Evolutionary conservation across 2,113 vertebrate species (phyloP).

Genomic region (Vulpes vulpes): DNA sequence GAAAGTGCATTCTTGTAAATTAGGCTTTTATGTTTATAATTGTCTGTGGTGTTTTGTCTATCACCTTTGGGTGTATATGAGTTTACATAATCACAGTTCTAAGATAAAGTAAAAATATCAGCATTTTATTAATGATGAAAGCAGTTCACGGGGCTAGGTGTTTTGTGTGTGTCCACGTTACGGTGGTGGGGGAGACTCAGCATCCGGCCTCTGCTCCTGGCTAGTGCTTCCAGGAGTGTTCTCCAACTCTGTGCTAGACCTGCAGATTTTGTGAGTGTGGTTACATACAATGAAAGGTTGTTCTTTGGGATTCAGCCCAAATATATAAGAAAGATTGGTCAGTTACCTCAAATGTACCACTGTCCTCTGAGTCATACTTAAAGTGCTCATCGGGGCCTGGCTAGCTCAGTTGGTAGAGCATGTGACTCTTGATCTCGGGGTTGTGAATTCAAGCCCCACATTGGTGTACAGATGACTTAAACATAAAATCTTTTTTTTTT

Average conservation of each 20-base stretch:
- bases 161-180: fast-evolving
- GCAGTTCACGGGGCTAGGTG: fast-evolving
- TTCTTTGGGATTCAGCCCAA: too few relatives aligned
- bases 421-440: neutral
- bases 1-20: fast-evolving
- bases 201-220: neutral
- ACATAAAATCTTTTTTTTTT: neutral
- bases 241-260: too few relatives aligned
- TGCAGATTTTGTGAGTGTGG: fast-evolving
- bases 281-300: fast-evolving
- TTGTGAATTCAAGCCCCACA: neutral
- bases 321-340: fast-evolving
- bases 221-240: neutral
- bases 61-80: neutral
- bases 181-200: fast-evolving
- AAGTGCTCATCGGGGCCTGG: neutral
- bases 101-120: neutral
- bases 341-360: too few relatives aligned
- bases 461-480: neutral
- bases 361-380: neutral
- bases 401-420: neutral
- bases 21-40: fast-evolving
- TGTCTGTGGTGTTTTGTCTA: fast-evolving
- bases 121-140: fast-evolving
- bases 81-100: neutral